Evolutionary conservation across 2,113 vertebrate species (phyloP).

Genomic region (Pluvialis apricaria): DNA sequence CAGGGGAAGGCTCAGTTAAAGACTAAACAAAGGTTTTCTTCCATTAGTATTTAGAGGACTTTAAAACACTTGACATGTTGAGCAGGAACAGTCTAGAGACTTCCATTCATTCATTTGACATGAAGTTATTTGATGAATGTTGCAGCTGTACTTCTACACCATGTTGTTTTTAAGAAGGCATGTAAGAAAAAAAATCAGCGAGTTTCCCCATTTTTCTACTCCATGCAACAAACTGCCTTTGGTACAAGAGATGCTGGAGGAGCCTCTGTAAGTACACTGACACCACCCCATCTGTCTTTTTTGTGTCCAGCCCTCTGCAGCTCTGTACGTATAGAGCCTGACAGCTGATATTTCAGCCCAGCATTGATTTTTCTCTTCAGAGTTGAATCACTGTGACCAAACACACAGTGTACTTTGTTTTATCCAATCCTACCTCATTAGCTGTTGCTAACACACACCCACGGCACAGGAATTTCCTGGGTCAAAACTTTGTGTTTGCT

Average conservation of each 20-base stretch:
- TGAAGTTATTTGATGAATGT: background rate
- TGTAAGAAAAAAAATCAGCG: background rate
- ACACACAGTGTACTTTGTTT: background rate
- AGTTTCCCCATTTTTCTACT: background rate
- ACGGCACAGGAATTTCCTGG: background rate
- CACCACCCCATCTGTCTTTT: background rate
- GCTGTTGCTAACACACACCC: background rate
- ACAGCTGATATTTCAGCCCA: background rate
- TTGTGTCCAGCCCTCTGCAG: background rate
- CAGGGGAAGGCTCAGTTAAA: background rate
- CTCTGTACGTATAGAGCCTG: accelerated
- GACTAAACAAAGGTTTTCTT: background rate
- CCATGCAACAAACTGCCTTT: accelerated
- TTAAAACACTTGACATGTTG: background rate
- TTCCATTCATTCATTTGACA: background rate
- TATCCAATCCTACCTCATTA: background rate
- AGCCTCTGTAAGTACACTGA: background rate
- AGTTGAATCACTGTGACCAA: background rate
- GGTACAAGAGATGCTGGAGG: background rate
- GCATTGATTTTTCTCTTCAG: background rate
- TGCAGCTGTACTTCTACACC: background rate
- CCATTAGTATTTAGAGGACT: background rate
- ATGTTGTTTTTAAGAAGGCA: background rate
- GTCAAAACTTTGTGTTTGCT: background rate
- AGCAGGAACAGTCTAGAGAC: background rate